These are phyloP conservation scores for Sitophilus oryzae DNA, from an alignment of 1,140 invertebrate species.

Conservation along the genomic window DNA sequence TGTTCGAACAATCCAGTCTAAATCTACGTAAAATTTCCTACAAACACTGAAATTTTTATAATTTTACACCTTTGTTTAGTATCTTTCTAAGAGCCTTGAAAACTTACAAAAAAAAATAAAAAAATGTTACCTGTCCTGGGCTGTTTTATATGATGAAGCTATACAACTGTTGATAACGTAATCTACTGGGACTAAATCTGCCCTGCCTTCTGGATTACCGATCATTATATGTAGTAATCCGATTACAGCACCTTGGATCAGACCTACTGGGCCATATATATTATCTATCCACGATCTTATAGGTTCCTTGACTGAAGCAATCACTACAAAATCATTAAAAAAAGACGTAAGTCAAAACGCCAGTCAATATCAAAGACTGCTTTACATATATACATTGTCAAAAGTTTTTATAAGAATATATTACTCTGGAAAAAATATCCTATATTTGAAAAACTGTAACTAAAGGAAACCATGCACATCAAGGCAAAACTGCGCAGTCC, in stretches of 20 bases:
- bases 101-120: no score
- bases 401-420: no score
- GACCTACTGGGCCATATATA: constrained; percentile 64
- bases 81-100: no score
- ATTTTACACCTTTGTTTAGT: neutral
- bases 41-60: neutral
- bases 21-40: no score
- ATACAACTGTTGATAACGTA: constrained; percentile 63
- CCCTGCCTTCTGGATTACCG: constrained; percentile 47
- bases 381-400: no score
- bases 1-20: no score
- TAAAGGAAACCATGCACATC: no score
- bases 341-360: neutral
- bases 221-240: constrained; percentile 58
- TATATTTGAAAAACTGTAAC: no score
- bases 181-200: constrained; percentile 68
- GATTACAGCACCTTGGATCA: constrained; percentile 50
- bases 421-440: no score
- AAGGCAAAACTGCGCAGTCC: no score
- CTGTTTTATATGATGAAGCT: constrained; percentile 34
- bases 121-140: neutral
- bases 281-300: constrained; percentile 69
- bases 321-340: constrained; percentile 44
- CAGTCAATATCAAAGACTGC: no score
- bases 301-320: constrained; percentile 50